These are phyloP conservation scores for Styela clava DNA, from an alignment of 23 tunicate genomes.

Conservation along the genomic window DNA sequence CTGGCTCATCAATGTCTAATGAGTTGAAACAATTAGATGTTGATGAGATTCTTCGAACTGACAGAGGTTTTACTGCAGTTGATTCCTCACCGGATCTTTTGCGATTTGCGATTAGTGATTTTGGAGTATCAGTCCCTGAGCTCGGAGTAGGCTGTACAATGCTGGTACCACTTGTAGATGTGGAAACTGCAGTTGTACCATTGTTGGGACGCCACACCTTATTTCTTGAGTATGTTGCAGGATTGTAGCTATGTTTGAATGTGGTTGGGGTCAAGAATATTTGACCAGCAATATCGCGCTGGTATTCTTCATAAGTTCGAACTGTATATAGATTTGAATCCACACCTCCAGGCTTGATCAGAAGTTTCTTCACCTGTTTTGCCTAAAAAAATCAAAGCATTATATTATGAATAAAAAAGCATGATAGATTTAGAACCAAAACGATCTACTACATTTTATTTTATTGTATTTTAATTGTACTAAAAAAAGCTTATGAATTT, in stretches of 20 bases:
- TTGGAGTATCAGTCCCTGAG: constrained; percentile 2
- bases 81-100: constrained; percentile 20
- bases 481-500: no score
- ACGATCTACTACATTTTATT: no score
- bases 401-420: no score
- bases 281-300: constrained; percentile 33
- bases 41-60: constrained; percentile 24
- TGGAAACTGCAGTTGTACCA: background rate
- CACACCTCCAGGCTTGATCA: constrained; percentile 27
- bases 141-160: constrained; percentile 4
- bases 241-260: background rate
- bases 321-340: constrained; percentile 22
- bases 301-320: constrained; percentile 52
- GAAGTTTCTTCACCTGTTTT: constrained; percentile 31
- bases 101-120: background rate
- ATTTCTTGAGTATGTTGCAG: constrained; percentile 10
- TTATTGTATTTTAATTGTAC: no score
- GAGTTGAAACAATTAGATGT: constrained; percentile 3
- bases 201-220: constrained; percentile 24
- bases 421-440: no score
- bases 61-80: constrained; percentile 2
- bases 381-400: constrained; percentile 38
- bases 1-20: constrained; percentile 35
- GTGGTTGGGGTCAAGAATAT: background rate
- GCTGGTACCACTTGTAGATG: background rate